These are phyloP conservation scores for Mus caroli DNA, from an alignment of 2,797 vertebrate genomes.

Conservation along the genomic window DNA sequence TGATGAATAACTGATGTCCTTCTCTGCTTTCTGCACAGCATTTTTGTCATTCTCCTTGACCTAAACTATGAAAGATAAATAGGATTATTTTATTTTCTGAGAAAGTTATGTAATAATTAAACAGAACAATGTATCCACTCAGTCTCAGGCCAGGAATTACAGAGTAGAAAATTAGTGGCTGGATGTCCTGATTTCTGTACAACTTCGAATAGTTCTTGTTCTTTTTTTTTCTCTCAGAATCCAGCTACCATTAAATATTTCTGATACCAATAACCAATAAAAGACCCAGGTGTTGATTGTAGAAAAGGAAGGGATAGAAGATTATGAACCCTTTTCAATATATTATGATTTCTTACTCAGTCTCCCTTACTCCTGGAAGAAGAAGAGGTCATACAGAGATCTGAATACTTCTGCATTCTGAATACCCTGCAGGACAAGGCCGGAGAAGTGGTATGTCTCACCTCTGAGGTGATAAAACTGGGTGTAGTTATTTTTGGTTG, in stretches of 20 bases:
- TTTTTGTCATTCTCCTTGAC: conserved; percentile 68
- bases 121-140: conserved; percentile 18
- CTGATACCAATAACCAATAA: not conserved
- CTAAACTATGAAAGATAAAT: conserved; percentile 56
- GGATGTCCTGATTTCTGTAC: not conserved
- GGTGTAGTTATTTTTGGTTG: conserved; percentile 11
- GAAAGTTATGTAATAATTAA: conserved; percentile 57
- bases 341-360: not conserved
- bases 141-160: not conserved
- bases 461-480: not conserved
- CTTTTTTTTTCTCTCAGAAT: conserved; percentile 38
- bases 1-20: conserved; percentile 15
- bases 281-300: not conserved
- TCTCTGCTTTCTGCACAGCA: conserved; percentile 26
- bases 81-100: conserved; percentile 56
- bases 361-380: not conserved
- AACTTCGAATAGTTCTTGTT: not conserved
- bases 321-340: not conserved
- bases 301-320: conserved; percentile 43
- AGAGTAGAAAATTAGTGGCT: not conserved
- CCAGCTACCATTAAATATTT: not conserved
- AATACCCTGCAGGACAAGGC: not conserved
- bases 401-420: not conserved
- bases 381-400: not conserved
- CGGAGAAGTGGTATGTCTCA: not conserved